Evolutionary conservation across 1,140 invertebrate genomes (phyloP), one percentile per base, ranked within the genome.

Genomic region (Ceratina calcarata): DNA sequence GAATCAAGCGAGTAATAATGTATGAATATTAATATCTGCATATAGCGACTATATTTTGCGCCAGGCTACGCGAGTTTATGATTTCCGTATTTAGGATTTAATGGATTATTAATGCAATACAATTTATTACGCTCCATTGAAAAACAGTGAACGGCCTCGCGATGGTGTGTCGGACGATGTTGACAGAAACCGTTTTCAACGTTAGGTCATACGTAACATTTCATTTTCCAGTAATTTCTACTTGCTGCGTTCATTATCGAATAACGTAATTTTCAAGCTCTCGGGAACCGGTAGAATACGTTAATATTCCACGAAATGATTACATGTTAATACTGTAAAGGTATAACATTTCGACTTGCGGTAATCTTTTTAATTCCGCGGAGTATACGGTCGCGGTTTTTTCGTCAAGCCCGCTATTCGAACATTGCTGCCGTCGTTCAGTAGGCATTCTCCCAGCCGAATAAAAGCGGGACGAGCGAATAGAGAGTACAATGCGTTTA

Each of bases 401-500:
- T 24, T 7, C 12, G 37, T 45, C 6, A 45, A 10, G 37, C 37
- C 10, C 37, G 37, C 37, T 2, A n/a, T 4, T n/a, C 16, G 10
- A 32, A 7, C 22, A 22, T 76, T 20, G 2, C 4, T 18, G 18
- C 12, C 6, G 10, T 18, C 3, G 20, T 51, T 27, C 27, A 2
- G 0, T 15, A 6, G 15, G 1, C 13, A 37, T 57, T 73, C 67
- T 7, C 20, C 16, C 51, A 22, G 22, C 13, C 45, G 45, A 69
- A 85, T 60, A 82, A 86, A 82, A 62, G 18, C 12, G 62, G 16
- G 55, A 18, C 45, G 53, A 20, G 51, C 58, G 55, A 10, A 45
- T 45, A 45, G 37, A 45, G 61, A 37, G 61, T 45, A 32, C 71
- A 57, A 74, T 27, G 68, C 83, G 73, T 83, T 85, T 86, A 86